Base-by-base conservation (phyloP, 2,888 invertebrate genomes). In the Plebejus anna region DNA sequence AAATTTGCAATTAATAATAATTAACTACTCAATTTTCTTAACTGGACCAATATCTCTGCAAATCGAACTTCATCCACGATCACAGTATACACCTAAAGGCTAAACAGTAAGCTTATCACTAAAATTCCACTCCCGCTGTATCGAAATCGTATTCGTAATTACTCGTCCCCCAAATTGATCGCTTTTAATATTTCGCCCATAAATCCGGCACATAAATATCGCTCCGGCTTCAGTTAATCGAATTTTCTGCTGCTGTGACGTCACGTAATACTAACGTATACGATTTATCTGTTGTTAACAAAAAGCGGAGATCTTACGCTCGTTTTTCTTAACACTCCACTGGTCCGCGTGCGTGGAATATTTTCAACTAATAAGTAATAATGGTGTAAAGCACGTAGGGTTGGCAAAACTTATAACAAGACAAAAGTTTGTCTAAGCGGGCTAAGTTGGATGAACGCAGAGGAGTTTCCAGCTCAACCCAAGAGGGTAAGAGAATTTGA, bases 211-310 rank as follows among this genome's bases (percentile, higher is more conserved):
- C 70, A 75, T 83, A 80, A 83, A 85, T 77, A 78, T 86, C 88
- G 89, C 90, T 89, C 85, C 85, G 81, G 84, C 84, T 82, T 42
- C 84, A 88, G 84, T 83, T 88, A 90, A 90, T 90, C 88, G 88
- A 90, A 89, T 89, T 88, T 90, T 91, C 89, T 88, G 89, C 87
- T 84, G 83, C 84, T 84, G 83, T 85, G 86, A 84, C 83, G 84
- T 88, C 90, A 90, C 89, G 90, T 82, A 80, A 81, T 82, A 81
- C 83, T 85, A 83, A 85, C 76, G 57, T 78, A 86, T 88, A 85
- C 87, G 87, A 86, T 87, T 88, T 86, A 88, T 88, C 87, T 87
- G 87, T 87, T 89, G 51, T 73, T 51, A 73, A 55, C 73, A 72
- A 72, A 72, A 71, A 72, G n/a, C 47, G 51, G 42, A 71, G 32